A percentile compares a stretch with the other conserved stretches of the same genome.
Evolutionary conservation across 2,113 vertebrate species (phyloP).

Genomic region (Mormyrus lacerda): DNA sequence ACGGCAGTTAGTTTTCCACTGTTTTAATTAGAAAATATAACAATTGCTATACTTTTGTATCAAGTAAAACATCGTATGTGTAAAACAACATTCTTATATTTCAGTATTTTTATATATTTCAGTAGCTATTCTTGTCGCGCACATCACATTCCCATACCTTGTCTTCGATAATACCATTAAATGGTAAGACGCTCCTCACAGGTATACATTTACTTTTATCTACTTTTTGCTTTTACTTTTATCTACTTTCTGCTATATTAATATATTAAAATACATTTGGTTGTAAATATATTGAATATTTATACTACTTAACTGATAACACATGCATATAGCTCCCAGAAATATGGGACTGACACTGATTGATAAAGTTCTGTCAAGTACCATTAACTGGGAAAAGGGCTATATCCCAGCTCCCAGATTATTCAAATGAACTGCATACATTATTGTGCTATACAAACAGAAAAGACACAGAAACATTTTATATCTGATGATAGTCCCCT

Average conservation of each 20-base stretch:
- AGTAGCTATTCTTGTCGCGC: background rate
- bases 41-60: background rate
- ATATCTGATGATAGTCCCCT: background rate
- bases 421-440: slow-evolving; percentile 1
- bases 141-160: background rate
- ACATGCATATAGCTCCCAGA: background rate
- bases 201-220: background rate
- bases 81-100: background rate
- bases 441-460: background rate
- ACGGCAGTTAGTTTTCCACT: background rate
- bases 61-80: background rate
- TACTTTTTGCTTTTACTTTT: background rate
- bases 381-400: background rate
- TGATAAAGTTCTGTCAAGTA: background rate
- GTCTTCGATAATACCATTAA: background rate
- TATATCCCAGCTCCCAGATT: slow-evolving; percentile 6
- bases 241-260: background rate
- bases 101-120: background rate
- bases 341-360: background rate
- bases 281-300: background rate
- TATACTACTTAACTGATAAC: background rate
- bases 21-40: background rate
- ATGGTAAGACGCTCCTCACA: background rate
- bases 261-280: background rate
- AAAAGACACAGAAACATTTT: slow-evolving; percentile 14